Percentiles rank a stretch among this genome's conserved stretches.
Evolutionary conservation across 2,113 vertebrate species (phyloP).

Genomic region (Willisornis vidua): DNA sequence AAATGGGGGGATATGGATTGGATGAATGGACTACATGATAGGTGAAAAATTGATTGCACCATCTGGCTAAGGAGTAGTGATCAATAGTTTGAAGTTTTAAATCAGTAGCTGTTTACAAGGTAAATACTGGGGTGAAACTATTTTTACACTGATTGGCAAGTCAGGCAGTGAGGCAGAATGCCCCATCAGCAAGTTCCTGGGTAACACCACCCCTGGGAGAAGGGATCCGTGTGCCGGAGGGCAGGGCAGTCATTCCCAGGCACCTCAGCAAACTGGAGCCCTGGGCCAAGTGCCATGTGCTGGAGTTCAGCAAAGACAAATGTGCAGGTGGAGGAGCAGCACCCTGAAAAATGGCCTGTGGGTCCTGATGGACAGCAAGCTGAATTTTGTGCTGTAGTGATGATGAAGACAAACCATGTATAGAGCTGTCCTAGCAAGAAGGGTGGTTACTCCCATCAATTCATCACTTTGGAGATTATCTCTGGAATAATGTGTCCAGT

Average conservation of each 20-base stretch:
- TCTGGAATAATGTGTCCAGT: background rate
- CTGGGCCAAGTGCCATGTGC: background rate
- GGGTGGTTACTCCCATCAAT: background rate
- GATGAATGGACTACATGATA: background rate
- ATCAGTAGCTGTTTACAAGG: background rate
- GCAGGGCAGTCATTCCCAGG: background rate
- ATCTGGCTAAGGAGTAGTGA: background rate
- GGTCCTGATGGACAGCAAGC: background rate
- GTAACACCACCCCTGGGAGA: background rate
- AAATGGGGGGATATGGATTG: accelerated
- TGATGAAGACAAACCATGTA: background rate
- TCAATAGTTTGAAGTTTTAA: background rate
- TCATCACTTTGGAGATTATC: background rate
- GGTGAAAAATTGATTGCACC: background rate
- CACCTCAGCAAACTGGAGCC: background rate
- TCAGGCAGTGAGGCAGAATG: background rate
- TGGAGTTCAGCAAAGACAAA: background rate
- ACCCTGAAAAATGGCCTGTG: accelerated
- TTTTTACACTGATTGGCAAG: background rate
- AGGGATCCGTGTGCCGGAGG: background rate
- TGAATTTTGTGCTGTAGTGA: background rate
- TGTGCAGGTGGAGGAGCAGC: background rate
- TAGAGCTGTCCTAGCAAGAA: background rate
- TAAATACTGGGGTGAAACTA: background rate
- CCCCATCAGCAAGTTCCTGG: background rate